Conservation (phyloP, 1,140 invertebrate species). For the Dendroctonus valens region DNA sequence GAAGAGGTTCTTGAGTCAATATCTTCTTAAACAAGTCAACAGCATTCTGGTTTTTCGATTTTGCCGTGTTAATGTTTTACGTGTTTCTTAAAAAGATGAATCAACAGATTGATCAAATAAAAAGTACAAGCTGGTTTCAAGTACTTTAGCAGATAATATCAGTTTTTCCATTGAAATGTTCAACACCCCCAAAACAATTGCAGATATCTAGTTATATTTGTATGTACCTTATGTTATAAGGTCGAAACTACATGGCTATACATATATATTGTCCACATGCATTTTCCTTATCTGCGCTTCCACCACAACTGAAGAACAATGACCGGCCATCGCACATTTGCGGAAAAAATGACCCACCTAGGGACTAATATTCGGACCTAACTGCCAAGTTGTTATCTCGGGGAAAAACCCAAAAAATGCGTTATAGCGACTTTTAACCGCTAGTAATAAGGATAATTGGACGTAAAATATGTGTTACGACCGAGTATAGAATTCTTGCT, state of each 20-base stretch:
- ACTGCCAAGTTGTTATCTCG: conserved; percentile 28
- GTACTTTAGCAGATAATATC: too few species aligned
- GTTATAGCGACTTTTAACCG: conserved; percentile 22
- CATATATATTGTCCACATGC: background rate
- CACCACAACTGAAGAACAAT: conserved; percentile 18
- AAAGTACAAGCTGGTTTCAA: too few species aligned
- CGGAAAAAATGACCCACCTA: conserved; percentile 20
- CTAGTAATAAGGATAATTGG: conserved; percentile 27
- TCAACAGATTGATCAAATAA: too few species aligned
- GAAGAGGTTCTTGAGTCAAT: conserved; percentile 11
- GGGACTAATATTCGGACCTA: conserved; percentile 28
- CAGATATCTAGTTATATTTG: too few species aligned
- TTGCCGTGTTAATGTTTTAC: conserved; percentile 7
- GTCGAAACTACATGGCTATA: too few species aligned
- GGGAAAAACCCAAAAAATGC: conserved; percentile 24
- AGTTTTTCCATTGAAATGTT: too few species aligned
- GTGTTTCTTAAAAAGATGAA: background rate
- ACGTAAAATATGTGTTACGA: conserved; percentile 22
- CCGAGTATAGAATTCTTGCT: conserved; percentile 13
- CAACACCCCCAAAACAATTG: too few species aligned
- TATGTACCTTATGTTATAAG: too few species aligned
- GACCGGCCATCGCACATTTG: conserved; percentile 6
- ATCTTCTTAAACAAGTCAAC: conserved; percentile 1
- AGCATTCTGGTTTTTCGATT: conserved; percentile 5
- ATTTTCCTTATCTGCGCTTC: conserved; percentile 14